Evolutionary conservation across 2,888 invertebrate genomes (phyloP).

Genomic region (Oegoconia quadripuncta): DNA sequence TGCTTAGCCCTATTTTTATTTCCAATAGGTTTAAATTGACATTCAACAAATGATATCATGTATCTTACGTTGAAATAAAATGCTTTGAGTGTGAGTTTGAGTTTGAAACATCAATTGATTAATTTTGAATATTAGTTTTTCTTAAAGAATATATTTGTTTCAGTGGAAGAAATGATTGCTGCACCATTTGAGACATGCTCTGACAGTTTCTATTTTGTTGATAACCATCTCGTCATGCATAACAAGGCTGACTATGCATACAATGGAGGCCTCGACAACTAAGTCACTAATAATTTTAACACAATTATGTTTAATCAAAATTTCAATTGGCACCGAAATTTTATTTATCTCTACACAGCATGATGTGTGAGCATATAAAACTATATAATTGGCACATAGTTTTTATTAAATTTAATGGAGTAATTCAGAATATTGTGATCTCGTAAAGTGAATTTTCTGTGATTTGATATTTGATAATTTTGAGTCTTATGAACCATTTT

Average conservation of each 20-base stretch:
- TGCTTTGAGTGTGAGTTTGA: too few relatives aligned
- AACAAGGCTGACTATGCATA: conserved; percentile 99
- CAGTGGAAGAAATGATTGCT: conserved; percentile 97
- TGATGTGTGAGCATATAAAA: conserved; percentile 18
- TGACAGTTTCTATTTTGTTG: conserved; percentile 99
- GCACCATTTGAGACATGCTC: conserved; percentile 98
- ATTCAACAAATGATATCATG: too few relatives aligned
- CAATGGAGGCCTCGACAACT: conserved; percentile 85
- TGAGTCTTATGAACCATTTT: too few relatives aligned
- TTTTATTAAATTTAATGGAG: too few relatives aligned
- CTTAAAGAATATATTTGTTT: too few relatives aligned
- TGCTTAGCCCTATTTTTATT: too few relatives aligned
- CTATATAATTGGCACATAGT: conserved; percentile 18
- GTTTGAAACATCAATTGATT: too few relatives aligned
- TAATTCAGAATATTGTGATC: conserved; percentile 11
- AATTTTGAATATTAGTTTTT: too few relatives aligned
- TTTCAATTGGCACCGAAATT: conserved; percentile 33
- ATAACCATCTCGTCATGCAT: conserved; percentile 98
- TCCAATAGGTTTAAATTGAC: too few relatives aligned
- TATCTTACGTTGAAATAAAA: too few relatives aligned
- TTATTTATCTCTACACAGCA: conserved; percentile 17
- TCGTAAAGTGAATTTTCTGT: conserved; percentile 7
- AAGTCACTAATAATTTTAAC: conserved; percentile 8
- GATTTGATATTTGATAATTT: background rate
- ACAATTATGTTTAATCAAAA: background rate